Evolutionary conservation across 2,888 invertebrate genomes (phyloP), one percentile per base, ranked within the genome.

Genomic region (Cephus spinipes): DNA sequence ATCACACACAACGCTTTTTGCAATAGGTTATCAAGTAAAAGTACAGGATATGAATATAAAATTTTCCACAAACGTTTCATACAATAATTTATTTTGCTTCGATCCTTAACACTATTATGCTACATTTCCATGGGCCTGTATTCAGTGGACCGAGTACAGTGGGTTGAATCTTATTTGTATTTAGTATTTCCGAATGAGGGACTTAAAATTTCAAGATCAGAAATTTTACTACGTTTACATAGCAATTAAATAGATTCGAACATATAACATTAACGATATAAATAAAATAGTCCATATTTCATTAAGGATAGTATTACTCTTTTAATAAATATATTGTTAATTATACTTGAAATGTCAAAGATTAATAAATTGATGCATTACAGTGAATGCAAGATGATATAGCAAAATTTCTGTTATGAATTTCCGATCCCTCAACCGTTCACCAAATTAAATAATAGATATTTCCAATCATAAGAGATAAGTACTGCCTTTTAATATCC

Each of bases 81-180:
- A 85, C 85, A 85, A 85, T 84, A 84, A 82, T 85, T 85, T 85
- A 84, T 85, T 85, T 85, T 81, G 82, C 81, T 79, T 84, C 83
- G 81, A 83, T 85, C 81, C 80, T 83, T 84, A 84, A 79, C 82
- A 82, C 80, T 84, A 79, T 81, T 82, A 81, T 84, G 76, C 81
- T 84, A 85, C 84, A 82, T 84, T 83, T 84, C 84, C 85, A 83
- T 84, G 84, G 83, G 83, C 77, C 79, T 83, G 79, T 80, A 68
- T 79, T 76, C 77, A 71, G 79, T 55, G 74, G 77, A 71, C 68
- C 74, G 75, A 73, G 74, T 77, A 74, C 79, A 77, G 74, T 73
- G 77, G 79, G 77, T 68, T 71, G 74, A 71, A 75, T 77, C 74
- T 79, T 74, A 75, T 75, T 79, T 73, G 36, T 79, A 77, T 79